Conservation (phyloP, 2,888 invertebrate species). For the Eustalomyia histrio region DNA sequence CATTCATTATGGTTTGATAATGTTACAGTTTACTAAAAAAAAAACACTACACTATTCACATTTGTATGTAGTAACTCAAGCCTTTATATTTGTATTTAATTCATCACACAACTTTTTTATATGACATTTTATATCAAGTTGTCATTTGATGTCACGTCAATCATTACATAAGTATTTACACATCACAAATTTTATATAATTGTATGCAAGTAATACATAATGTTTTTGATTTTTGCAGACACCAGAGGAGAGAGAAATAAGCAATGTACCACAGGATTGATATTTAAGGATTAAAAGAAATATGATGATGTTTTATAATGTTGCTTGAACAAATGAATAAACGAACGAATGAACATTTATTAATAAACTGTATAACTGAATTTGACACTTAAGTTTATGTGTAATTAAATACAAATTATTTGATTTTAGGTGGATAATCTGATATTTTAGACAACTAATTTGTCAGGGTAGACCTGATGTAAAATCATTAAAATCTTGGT, state of each 20-base stretch:
- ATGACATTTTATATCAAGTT: slow-evolving; percentile 55
- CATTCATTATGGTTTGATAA: slow-evolving; percentile 35
- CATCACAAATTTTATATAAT: slow-evolving; percentile 45
- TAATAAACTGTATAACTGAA: slow-evolving; percentile 28
- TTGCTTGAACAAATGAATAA: slow-evolving; percentile 11
- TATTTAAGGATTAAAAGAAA: slow-evolving; percentile 44
- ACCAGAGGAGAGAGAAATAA: background rate
- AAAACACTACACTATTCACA: background rate
- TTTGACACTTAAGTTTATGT: slow-evolving; percentile 47
- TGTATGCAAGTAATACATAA: slow-evolving; percentile 23
- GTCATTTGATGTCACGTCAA: slow-evolving; percentile 63
- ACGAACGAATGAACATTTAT: slow-evolving; percentile 13
- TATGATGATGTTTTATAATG: slow-evolving; percentile 18
- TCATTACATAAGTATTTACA: slow-evolving; percentile 62
- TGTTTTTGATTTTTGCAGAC: slow-evolving; percentile 18
- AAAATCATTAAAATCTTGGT: no score
- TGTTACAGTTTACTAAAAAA: slow-evolving; percentile 14
- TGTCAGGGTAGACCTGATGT: background rate
- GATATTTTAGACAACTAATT: slow-evolving; percentile 21
- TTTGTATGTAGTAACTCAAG: background rate
- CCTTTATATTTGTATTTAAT: slow-evolving; percentile 8
- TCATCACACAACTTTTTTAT: slow-evolving; percentile 36
- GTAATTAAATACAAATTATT: slow-evolving; percentile 25
- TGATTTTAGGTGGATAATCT: background rate
- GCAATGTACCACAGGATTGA: slow-evolving; percentile 22